A percentile compares a stretch with the other conserved stretches of the same genome.
Evolutionary conservation across 2,113 vertebrate genomes (phyloP).

Genomic region (Ranitomeya variabilis): DNA sequence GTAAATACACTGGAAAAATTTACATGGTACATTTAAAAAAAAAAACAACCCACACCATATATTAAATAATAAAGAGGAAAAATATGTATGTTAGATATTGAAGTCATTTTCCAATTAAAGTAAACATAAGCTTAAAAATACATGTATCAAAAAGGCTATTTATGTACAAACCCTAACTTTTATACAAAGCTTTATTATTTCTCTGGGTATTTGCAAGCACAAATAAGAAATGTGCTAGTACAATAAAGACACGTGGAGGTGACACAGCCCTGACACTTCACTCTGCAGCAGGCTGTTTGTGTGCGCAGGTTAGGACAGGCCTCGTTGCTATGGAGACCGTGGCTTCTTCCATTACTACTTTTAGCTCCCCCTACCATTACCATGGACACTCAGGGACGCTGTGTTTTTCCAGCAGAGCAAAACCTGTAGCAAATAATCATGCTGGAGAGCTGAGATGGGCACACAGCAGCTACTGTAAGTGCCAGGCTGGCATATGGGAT

Average conservation of each 20-base stretch:
- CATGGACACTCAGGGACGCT: slow-evolving; percentile 43
- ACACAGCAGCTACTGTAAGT: not conserved
- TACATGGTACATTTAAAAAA: no score
- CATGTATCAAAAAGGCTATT: no score
- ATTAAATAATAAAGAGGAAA: no score
- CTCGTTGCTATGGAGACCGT: slow-evolving; percentile 38
- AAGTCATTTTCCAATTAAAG: no score
- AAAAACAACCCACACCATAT: no score
- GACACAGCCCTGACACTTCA: not conserved
- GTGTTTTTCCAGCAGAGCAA: slow-evolving; percentile 9
- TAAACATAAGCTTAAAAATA: no score
- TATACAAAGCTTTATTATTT: no score
- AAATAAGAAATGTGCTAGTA: no score
- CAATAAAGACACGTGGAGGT: not conserved
- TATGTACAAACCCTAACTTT: no score
- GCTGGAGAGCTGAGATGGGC: not conserved
- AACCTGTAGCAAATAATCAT: not conserved
- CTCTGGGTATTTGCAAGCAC: no score
- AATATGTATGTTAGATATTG: no score
- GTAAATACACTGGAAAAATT: no score
- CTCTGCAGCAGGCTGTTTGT: slow-evolving; percentile 43
- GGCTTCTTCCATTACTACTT: slow-evolving; percentile 4
- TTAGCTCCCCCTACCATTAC: slow-evolving; percentile 22
- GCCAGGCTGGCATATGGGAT: not conserved
- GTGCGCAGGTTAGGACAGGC: slow-evolving; percentile 29